Conservation (phyloP, 2,888 invertebrate species). For the Clostera curtula region DNA sequence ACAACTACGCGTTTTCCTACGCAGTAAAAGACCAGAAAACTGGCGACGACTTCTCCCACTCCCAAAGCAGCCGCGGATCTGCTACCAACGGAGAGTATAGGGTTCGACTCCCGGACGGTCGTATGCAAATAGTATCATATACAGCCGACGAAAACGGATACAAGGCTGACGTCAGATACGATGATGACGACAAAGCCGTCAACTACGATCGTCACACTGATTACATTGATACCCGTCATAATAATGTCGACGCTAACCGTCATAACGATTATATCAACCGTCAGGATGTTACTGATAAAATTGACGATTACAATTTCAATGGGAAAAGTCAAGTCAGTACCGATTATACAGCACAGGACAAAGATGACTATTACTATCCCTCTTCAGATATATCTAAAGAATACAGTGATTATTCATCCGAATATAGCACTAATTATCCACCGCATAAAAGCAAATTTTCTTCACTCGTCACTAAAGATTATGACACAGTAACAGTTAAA, state of each 20-base stretch:
- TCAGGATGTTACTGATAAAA: conserved; percentile 17
- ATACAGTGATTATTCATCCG: conserved; percentile 47
- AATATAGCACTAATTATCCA: conserved; percentile 35
- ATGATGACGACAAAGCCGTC: conserved; percentile 42
- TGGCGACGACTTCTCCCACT: conserved; percentile 81
- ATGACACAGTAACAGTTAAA: conserved; percentile 23
- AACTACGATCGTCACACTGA: conserved; percentile 25
- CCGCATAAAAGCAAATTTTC: conserved; percentile 46
- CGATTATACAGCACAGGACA: conserved; percentile 7
- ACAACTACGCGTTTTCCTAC: conserved; percentile 79
- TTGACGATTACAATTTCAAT: conserved; percentile 12
- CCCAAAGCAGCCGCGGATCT: conserved; percentile 76
- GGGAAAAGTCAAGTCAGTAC: conserved; percentile 14
- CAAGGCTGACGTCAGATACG: conserved; percentile 79
- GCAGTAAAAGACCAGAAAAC: conserved; percentile 76
- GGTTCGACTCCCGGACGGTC: conserved; percentile 79
- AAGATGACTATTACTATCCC: conserved; percentile 31
- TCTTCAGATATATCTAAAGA: conserved; percentile 48
- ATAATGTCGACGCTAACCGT: conserved; percentile 7
- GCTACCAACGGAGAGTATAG: conserved; percentile 80
- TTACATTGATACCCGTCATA: conserved; percentile 10
- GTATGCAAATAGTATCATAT: conserved; percentile 79
- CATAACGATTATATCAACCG: conserved; percentile 12
- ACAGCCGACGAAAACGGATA: conserved; percentile 80
- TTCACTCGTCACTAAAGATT: conserved; percentile 20